Percentiles rank a stretch among this genome's conserved stretches.
Conservation (phyloP, 2,888 invertebrate genomes). For the Selenia dentaria region DNA sequence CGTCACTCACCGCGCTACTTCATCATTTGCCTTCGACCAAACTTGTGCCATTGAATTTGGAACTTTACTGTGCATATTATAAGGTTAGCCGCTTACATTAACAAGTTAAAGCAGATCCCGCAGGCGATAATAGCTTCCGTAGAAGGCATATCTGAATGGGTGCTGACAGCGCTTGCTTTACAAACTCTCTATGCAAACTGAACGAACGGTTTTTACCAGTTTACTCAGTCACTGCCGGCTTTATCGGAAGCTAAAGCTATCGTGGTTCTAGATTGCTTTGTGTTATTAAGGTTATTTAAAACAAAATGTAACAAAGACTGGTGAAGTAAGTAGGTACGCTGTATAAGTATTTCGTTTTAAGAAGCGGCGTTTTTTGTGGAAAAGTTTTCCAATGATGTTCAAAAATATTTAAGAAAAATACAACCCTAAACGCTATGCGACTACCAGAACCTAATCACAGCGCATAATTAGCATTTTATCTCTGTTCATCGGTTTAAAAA, state of each 20-base stretch:
- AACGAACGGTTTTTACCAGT: slow-evolving; percentile 42
- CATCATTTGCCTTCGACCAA: slow-evolving; percentile 38
- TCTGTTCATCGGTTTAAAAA: no score
- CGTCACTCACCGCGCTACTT: slow-evolving; percentile 48
- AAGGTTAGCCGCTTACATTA: slow-evolving; percentile 31
- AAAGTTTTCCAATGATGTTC: no score
- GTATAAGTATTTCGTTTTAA: no score
- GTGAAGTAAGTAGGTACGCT: neutral
- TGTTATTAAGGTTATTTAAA: slow-evolving; percentile 19
- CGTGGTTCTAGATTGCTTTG: slow-evolving; percentile 16
- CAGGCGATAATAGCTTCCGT: slow-evolving; percentile 62
- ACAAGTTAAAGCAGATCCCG: slow-evolving; percentile 20
- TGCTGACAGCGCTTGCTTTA: slow-evolving; percentile 46
- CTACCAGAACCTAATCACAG: no score
- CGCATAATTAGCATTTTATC: no score
- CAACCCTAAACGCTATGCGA: no score
- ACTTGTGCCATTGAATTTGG: slow-evolving; percentile 32
- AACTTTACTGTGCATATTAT: slow-evolving; percentile 34
- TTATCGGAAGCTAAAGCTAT: slow-evolving; percentile 20
- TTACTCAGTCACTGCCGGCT: slow-evolving; percentile 29
- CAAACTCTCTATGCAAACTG: slow-evolving; percentile 44
- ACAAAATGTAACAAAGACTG: slow-evolving; percentile 9
- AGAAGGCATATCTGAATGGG: slow-evolving; percentile 55
- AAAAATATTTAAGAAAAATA: no score
- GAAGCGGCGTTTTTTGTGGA: no score